A percentile compares a stretch with the other conserved stretches of the same genome.
phyloP scores from a whole-genome alignment of 1,140 invertebrate species.

The Drosophila orena region DNA sequence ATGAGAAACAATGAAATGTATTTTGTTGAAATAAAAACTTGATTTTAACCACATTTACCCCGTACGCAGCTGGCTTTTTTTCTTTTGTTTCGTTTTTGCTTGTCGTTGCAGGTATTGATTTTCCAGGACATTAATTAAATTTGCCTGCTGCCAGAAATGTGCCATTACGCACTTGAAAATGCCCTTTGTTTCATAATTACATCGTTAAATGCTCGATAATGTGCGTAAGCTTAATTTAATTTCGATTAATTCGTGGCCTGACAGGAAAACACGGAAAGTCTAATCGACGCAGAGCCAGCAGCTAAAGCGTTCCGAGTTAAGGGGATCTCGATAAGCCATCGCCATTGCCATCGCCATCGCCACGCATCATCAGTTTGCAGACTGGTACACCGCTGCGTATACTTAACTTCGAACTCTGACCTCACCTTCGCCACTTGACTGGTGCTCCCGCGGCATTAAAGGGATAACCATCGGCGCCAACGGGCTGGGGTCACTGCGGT shows the following conservation, averaged over 20 bases:
- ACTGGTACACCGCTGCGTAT: constrained; percentile 19
- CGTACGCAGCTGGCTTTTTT: no score
- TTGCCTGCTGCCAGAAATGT: constrained; percentile 35
- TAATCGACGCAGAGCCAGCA: constrained; percentile 25
- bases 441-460: not conserved
- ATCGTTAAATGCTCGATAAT: constrained; percentile 52
- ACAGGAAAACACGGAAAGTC: constrained; percentile 24
- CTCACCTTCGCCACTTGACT: constrained; percentile 14
- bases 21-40: constrained; percentile 37
- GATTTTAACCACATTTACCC: constrained; percentile 2
- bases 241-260: constrained; percentile 29
- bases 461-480: not conserved
- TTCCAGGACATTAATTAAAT: constrained; percentile 55
- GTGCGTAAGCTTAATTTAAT: constrained; percentile 50
- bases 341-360: not conserved
- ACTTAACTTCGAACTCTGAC: constrained; percentile 25
- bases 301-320: constrained; percentile 51
- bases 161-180: constrained; percentile 46
- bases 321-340: constrained; percentile 52
- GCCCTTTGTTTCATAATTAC: constrained; percentile 45
- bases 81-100: not conserved
- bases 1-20: constrained; percentile 44
- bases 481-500: constrained; percentile 9
- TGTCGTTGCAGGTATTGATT: constrained; percentile 14
- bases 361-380: constrained; percentile 5